Conservation (phyloP, 2,888 invertebrate species). For the Patella ulyssiponensis region DNA sequence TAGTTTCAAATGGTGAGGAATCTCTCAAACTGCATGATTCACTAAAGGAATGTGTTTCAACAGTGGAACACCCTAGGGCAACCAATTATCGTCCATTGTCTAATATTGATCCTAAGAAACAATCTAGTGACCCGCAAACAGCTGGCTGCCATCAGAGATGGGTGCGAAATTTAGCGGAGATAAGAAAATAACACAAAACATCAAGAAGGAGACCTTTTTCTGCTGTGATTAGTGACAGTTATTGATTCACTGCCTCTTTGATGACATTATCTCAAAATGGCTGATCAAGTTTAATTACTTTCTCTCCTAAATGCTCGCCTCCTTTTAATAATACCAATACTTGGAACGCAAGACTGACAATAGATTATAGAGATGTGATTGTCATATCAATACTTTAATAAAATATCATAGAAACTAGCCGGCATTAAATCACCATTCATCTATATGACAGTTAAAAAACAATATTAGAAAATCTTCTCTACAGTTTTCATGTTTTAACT, state of each 20-base stretch:
- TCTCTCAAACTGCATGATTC: constrained; percentile 4
- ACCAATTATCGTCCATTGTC: constrained; percentile 35
- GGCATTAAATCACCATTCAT: neutral
- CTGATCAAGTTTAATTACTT: constrained; percentile 13
- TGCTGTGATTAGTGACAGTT: constrained; percentile 12
- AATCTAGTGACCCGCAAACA: constrained; percentile 26
- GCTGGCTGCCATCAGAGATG: constrained; percentile 10
- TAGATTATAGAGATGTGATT: constrained; percentile 3
- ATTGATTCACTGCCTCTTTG: constrained; percentile 12
- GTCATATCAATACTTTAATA: constrained; percentile 7
- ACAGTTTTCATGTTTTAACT: too few relatives aligned
- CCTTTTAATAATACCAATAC: constrained; percentile 11
- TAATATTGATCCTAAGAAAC: constrained; percentile 33
- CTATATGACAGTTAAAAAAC: neutral
- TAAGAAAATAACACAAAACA: constrained; percentile 13
- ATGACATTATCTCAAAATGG: constrained; percentile 13
- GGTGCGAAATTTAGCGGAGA: constrained; percentile 6
- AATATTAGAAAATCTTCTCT: too few relatives aligned
- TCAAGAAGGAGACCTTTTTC: constrained; percentile 9
- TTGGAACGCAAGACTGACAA: constrained; percentile 11
- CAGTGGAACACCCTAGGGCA: constrained; percentile 12
- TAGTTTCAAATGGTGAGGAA: constrained; percentile 1
- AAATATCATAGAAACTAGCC: neutral
- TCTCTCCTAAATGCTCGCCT: constrained; percentile 3
- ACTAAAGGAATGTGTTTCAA: constrained; percentile 11